These are phyloP conservation scores for Thomomys bottae DNA, from an alignment of 2,113 vertebrate species.

Conservation along the genomic window DNA sequence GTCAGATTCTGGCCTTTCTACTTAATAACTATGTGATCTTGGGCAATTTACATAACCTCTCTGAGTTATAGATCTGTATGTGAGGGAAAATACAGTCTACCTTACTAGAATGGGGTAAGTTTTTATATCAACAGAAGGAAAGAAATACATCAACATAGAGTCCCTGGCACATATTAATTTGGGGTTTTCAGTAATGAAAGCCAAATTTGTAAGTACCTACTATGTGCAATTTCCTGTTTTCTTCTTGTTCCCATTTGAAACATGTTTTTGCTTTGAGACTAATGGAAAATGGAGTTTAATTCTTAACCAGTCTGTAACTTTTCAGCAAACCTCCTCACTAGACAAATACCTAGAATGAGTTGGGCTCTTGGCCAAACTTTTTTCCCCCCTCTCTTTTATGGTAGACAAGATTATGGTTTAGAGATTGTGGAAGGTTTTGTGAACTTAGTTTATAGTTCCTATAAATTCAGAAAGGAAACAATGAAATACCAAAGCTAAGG, in stretches of 20 bases:
- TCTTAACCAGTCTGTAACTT: constrained; percentile 70
- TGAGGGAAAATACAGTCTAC: background rate
- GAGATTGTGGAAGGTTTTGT: constrained; percentile 54
- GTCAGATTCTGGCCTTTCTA: background rate
- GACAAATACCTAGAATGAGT: constrained; percentile 58
- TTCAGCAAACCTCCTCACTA: constrained; percentile 28
- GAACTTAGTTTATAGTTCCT: constrained; percentile 50
- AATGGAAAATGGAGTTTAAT: constrained; percentile 57
- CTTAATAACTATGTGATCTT: background rate
- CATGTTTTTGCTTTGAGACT: constrained; percentile 10
- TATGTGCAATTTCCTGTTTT: background rate
- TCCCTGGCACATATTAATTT: background rate
- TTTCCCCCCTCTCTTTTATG: background rate
- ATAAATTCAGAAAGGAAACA: constrained; percentile 56
- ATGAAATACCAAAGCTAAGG: constrained; percentile 38
- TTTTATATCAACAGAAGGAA: background rate
- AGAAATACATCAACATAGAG: background rate
- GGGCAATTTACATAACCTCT: background rate
- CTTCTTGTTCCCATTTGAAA: background rate
- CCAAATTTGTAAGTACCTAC: background rate
- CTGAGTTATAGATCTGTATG: background rate
- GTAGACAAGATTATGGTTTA: constrained; percentile 65
- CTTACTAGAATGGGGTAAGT: background rate
- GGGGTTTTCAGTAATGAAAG: background rate
- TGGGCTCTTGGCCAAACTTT: constrained; percentile 59